Base-by-base conservation (phyloP, 1,140 invertebrate genomes). In the Chrysopa pallens region DNA sequence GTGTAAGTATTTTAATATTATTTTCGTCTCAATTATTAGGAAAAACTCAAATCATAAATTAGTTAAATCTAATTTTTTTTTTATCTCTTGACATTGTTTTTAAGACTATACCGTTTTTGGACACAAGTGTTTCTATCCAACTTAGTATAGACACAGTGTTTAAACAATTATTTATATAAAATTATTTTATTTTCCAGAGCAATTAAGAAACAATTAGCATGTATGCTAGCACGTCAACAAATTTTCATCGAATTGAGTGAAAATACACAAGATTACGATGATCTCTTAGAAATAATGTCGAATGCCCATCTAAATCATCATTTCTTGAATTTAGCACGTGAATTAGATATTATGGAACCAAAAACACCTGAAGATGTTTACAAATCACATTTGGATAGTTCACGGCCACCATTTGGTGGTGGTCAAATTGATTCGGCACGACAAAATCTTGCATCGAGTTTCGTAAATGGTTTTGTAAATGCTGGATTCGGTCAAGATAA, bases 281-380 rank as follows among this genome's bases (percentile, higher is more conserved):
- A 97, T 59, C 61, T 98, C 1, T 74, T 80, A 39, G 92, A 95
- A 58, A 95, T 98, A 40, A 93, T 98, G 73, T 87, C 91, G 0
- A 99, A 99, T 67, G 79, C 87, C 4, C 85, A 97, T 51, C 69
- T 98, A 17, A 97, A 96, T 62, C 87, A 89, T 56, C 88, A 98
- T 55, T 99, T 98, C 56, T 66, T 97, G 1, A 91, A 90, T 53
- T 67, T 99, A 39, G 96, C 84, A 4, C 80, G 95, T 62, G 96
- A 99, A 74, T 73, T 98, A 55, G 96, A 99, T 59, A 98, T 99
- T 50, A 94, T 98, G 84, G 94, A 98, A 59, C 90, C 96, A 0
- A 99, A 99, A 68, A 93, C 91, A 6, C 95, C 96, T 0, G 95
- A 99, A 62, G 95, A 98, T 64, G 94, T 99, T 8, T 99, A 98